Evolutionary conservation across 1,140 invertebrate genomes (phyloP).

Genomic region (Ctenoplectra terminalis): DNA sequence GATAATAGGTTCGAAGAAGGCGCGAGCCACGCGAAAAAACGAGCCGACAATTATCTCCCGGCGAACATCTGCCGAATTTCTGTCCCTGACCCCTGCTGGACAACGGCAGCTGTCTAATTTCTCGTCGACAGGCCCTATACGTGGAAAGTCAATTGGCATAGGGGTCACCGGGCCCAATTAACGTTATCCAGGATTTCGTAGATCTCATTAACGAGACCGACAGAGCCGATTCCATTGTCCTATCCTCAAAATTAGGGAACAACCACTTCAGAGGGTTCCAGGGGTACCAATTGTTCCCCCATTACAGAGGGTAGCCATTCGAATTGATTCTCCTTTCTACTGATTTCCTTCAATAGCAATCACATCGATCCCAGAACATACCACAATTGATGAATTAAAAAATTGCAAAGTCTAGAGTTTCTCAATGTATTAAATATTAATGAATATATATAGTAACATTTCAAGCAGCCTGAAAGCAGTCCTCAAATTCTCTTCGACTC

Average conservation of each 20-base stretch:
- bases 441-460: too few species aligned
- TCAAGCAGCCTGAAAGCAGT: too few species aligned
- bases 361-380: too few species aligned
- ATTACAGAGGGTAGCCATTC: constrained; percentile 9
- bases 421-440: too few species aligned
- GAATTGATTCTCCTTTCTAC: neutral
- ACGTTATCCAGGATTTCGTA: constrained; percentile 46
- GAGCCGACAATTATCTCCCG: constrained; percentile 22
- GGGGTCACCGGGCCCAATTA: constrained; percentile 24
- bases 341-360: too few species aligned
- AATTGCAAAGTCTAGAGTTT: too few species aligned
- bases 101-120: constrained; percentile 49
- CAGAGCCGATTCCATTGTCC: constrained; percentile 1
- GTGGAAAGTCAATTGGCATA: constrained; percentile 46
- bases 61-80: constrained; percentile 42
- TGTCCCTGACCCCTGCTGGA: constrained; percentile 29
- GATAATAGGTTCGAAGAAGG: neutral
- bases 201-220: constrained; percentile 28
- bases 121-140: constrained; percentile 10
- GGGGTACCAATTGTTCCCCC: constrained; percentile 46
- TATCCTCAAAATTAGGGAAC: constrained; percentile 15
- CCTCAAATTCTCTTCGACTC: too few species aligned
- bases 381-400: too few species aligned
- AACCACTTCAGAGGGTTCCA: neutral
- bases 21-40: neutral